Evolutionary conservation across 2,888 invertebrate genomes (phyloP).

Genomic region (Dryomyza anilis): DNA sequence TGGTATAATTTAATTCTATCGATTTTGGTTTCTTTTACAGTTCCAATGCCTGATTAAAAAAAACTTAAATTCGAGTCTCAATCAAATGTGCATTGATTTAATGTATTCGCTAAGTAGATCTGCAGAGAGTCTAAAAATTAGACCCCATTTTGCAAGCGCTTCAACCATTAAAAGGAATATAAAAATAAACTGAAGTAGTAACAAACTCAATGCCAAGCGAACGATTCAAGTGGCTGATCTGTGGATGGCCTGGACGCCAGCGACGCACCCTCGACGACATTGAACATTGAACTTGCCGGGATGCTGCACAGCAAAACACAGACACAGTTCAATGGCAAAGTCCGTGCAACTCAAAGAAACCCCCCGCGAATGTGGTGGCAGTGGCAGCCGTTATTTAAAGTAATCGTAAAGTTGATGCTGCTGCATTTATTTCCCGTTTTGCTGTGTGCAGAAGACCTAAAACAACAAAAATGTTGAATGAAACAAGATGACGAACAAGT

Average conservation of each 20-base stretch:
- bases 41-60: too few relatives aligned
- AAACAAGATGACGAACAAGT: neutral
- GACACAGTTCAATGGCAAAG: constrained; percentile 5
- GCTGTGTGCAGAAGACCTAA: neutral
- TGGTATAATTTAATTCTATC: too few relatives aligned
- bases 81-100: too few relatives aligned
- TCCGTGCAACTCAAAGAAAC: neutral
- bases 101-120: too few relatives aligned
- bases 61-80: too few relatives aligned
- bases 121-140: too few relatives aligned
- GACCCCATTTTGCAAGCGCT: too few relatives aligned
- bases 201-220: neutral
- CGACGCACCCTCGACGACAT: too few relatives aligned
- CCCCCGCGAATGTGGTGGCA: constrained; percentile 10
- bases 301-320: neutral
- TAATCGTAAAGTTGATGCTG: neutral
- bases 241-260: too few relatives aligned
- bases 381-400: neutral
- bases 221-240: neutral
- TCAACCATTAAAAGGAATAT: too few relatives aligned
- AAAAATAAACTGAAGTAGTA: neutral
- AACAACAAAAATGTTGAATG: neutral
- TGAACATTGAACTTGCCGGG: constrained; percentile 18
- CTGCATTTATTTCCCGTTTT: constrained; percentile 2
- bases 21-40: too few relatives aligned